These are phyloP conservation scores for Fringilla coelebs DNA, from an alignment of 2,797 vertebrate species.

Conservation along the genomic window DNA sequence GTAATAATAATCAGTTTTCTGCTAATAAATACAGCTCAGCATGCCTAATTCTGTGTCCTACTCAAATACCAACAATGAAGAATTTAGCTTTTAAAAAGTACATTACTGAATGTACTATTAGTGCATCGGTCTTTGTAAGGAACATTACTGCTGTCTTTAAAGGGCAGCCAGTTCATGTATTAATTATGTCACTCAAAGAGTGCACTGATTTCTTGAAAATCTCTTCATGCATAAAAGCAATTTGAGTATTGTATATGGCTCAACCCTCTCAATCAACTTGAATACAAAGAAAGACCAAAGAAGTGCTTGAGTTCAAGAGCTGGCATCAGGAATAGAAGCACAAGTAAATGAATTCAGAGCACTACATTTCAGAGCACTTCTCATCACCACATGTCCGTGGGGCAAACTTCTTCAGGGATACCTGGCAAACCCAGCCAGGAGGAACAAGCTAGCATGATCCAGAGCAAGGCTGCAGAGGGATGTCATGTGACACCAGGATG, in stretches of 20 bases:
- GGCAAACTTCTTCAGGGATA: background rate
- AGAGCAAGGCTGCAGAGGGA: background rate
- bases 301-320: background rate
- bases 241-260: conserved; percentile 6
- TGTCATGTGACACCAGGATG: accelerated
- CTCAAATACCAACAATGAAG: conserved; percentile 31
- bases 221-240: conserved; percentile 30
- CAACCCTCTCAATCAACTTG: conserved; percentile 37
- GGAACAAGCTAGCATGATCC: background rate
- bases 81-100: conserved; percentile 6
- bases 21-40: conserved; percentile 42
- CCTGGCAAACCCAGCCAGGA: background rate
- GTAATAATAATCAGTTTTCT: conserved; percentile 64
- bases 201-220: conserved; percentile 34
- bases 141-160: conserved; percentile 29
- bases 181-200: conserved; percentile 30
- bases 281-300: conserved; percentile 14
- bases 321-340: background rate
- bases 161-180: conserved; percentile 43
- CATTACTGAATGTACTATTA: background rate
- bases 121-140: background rate
- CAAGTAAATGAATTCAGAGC: background rate
- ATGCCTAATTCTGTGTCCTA: conserved; percentile 30
- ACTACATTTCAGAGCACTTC: background rate
- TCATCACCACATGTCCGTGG: accelerated